Base-by-base conservation (phyloP, 2,888 invertebrate species). In the Trimorus sp. region DNA sequence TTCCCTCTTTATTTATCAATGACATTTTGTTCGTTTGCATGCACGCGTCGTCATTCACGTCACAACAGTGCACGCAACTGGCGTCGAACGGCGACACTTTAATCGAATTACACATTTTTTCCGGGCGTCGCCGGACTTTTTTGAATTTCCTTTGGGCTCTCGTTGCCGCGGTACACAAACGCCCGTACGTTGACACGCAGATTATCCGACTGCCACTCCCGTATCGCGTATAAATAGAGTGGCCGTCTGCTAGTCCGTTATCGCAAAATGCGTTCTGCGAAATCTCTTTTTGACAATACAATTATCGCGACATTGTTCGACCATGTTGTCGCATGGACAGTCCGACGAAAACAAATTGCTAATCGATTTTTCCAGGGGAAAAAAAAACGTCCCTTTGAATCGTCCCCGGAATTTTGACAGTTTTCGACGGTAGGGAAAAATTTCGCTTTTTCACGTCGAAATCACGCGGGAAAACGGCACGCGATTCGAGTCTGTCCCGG, bases 291-390 rank as follows among this genome's bases (percentile, higher is more conserved):
- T 75, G 65, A 66, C 51, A 75, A 66, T 53, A 59, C 65, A 65
- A 75, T 75, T 66, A 75, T 66, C 49, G 66, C 59, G 26, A 75
- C 65, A 75, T 75, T 75, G 75, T 75, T 75, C 58, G n/a, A 48
- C 36, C 15, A 7, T 66, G 59, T 51, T 42, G 53, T 53, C 65
- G 65, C 58, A 58, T 40, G 59, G 14, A 63, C 37, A 56, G 2
- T 48, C 42, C 37, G 49, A 38, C 59, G 26, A 38, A 59, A 69
- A 69, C 53, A 70, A 70, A 70, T 38, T 48, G 69, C 48, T 58
- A 48, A 69, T 58, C 69, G 49, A 58, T 15, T 58, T n/a, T 3
- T 40, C 16, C 5, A 54, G 26, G 26, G 26, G 8, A 42, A 37
- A 45, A n/a, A 42, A 37, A 45, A 56, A 8, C 15, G 51, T 2